A percentile compares a stretch with the other conserved stretches of the same genome.
Evolutionary conservation across 2,888 invertebrate genomes (phyloP).

Genomic region (Epistrophe grossulariae): DNA sequence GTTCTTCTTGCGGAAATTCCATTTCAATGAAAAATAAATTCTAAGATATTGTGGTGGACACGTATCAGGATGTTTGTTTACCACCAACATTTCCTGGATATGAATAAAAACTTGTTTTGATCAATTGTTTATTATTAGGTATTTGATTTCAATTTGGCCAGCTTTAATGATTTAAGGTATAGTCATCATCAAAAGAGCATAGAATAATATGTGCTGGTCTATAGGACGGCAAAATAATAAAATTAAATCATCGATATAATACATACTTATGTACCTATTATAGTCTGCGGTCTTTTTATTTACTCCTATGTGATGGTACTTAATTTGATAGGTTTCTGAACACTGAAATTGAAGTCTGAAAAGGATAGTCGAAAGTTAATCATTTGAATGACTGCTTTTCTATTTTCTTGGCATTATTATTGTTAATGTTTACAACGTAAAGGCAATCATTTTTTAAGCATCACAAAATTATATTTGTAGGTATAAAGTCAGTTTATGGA

Average conservation of each 20-base stretch:
- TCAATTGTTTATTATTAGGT: constrained; percentile 22
- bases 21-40: constrained; percentile 1
- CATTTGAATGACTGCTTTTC: neutral
- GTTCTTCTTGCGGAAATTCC: neutral
- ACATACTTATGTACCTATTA: no score
- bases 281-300: neutral
- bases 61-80: constrained; percentile 4
- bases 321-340: constrained; percentile 2
- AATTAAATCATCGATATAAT: neutral
- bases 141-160: neutral
- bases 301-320: neutral
- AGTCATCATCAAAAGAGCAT: neutral
- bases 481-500: neutral
- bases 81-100: neutral
- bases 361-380: neutral
- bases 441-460: constrained; percentile 4
- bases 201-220: neutral
- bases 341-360: neutral
- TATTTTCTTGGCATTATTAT: neutral
- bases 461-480: neutral
- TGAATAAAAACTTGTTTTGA: constrained; percentile 8
- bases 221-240: neutral
- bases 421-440: neutral
- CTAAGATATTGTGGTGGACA: neutral
- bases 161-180: neutral